phyloP scores from a whole-genome alignment of 2,113 vertebrate species.

The Anser cygnoides region DNA sequence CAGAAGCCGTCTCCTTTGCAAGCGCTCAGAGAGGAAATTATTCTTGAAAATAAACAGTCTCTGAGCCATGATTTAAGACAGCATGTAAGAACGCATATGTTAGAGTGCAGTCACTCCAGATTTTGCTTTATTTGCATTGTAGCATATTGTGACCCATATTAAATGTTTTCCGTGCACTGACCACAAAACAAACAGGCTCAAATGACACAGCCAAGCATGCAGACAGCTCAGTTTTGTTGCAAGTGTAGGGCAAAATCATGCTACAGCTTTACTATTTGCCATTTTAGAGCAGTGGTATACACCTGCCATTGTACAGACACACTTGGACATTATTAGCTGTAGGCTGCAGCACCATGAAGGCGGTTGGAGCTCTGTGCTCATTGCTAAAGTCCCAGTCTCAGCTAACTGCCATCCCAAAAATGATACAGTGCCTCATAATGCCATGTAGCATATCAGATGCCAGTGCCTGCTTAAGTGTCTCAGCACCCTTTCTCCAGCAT shows the following conservation, averaged over 20 bases:
- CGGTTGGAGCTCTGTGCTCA: not conserved
- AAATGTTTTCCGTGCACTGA: not conserved
- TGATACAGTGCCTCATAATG: rapidly evolving
- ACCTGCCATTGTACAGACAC: not conserved
- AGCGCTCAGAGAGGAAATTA: not conserved
- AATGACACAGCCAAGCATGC: not conserved
- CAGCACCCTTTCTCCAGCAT: not conserved
- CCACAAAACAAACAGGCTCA: not conserved
- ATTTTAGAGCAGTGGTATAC: not conserved
- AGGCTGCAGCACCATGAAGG: not conserved
- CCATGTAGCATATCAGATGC: not conserved
- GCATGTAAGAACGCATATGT: not conserved
- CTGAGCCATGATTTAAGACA: not conserved
- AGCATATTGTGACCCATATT: slow-evolving; percentile 35
- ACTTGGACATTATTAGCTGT: not conserved
- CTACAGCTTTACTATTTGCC: not conserved
- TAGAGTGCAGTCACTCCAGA: not conserved
- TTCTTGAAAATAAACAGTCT: slow-evolving; percentile 1
- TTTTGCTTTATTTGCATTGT: not conserved
- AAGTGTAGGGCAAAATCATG: not conserved
- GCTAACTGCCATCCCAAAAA: not conserved
- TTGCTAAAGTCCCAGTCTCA: not conserved
- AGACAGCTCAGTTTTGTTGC: not conserved
- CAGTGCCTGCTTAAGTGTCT: not conserved
- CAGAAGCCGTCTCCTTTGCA: not conserved